Conservation (phyloP, 2,797 vertebrate genomes). For the Eulemur coronatus region DNA sequence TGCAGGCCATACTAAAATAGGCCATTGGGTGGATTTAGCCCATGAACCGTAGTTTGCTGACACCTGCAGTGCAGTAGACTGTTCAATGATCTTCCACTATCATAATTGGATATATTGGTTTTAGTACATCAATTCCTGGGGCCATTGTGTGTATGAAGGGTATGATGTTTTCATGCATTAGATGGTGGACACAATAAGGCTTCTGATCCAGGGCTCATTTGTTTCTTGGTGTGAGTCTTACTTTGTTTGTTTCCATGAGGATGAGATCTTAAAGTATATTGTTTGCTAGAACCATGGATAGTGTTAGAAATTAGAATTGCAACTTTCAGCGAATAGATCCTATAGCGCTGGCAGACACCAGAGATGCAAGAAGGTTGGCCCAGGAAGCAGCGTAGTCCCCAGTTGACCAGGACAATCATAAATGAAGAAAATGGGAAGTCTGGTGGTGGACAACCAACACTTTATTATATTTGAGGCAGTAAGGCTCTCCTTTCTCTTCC, state of each 20-base stretch:
- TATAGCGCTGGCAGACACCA: background rate
- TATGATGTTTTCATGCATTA: background rate
- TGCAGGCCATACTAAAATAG: background rate
- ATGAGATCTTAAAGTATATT: background rate
- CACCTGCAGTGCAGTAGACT: background rate
- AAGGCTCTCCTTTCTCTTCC: background rate
- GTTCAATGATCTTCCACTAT: background rate
- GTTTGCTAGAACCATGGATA: background rate
- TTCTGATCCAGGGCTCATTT: background rate
- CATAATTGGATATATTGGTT: background rate
- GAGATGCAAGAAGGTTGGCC: background rate
- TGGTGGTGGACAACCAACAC: too few species aligned
- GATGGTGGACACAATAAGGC: background rate
- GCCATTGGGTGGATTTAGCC: background rate
- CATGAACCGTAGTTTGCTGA: background rate
- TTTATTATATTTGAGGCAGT: background rate
- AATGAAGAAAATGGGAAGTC: background rate
- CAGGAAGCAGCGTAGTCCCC: background rate
- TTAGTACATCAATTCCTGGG: background rate
- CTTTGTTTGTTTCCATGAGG: background rate
- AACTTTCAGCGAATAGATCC: background rate
- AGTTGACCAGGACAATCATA: background rate
- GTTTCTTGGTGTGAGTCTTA: background rate
- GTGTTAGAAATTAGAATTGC: background rate
- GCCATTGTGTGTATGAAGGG: background rate